A percentile compares a stretch with the other conserved stretches of the same genome.
Evolutionary conservation across 2,797 vertebrate genomes (phyloP).

Genomic region (Uromys caudimaculatus): DNA sequence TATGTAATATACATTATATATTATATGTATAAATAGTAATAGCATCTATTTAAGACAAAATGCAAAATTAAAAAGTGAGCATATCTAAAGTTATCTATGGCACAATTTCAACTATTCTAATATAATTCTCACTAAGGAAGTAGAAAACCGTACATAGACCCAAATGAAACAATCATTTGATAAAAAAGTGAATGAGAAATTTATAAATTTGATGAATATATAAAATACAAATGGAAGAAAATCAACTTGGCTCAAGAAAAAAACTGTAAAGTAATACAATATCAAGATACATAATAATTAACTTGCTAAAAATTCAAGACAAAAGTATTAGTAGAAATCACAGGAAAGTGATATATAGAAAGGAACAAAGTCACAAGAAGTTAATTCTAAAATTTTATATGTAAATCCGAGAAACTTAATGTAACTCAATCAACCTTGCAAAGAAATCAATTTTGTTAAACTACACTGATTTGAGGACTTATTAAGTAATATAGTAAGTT

Average conservation of each 20-base stretch:
- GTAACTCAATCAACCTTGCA: not conserved
- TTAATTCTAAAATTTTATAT: not conserved
- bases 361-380: not conserved
- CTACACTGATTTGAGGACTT: not conserved
- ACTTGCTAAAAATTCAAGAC: not conserved
- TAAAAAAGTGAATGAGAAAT: not conserved
- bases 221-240: not conserved
- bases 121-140: not conserved
- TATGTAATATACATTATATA: not conserved
- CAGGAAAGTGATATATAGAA: not conserved
- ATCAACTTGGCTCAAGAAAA: not conserved
- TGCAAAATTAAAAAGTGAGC: not conserved
- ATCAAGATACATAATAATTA: not conserved
- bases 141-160: not conserved
- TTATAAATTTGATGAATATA: not conserved
- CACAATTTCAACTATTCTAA: not conserved
- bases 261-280: not conserved
- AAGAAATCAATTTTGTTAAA: not conserved
- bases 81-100: not conserved
- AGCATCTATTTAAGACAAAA: not conserved
- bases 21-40: not conserved
- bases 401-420: not conserved
- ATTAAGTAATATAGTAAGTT: not conserved
- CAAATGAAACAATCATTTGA: not conserved
- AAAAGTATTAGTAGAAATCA: not conserved